Evolutionary conservation across 2,888 invertebrate genomes (phyloP), one percentile per base, ranked within the genome.

Genomic region (Diogma glabrata): DNA sequence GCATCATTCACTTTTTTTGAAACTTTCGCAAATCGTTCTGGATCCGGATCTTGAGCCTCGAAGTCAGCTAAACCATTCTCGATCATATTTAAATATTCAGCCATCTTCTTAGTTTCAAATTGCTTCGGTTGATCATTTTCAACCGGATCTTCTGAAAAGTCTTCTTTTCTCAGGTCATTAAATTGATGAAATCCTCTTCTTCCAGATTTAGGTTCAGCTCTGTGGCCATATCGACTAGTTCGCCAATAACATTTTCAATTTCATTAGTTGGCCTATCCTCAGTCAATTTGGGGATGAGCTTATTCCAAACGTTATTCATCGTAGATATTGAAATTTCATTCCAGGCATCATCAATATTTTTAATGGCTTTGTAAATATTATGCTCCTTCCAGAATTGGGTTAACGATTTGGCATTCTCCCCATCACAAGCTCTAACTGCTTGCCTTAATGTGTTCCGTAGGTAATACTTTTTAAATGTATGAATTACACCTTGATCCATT

Each of bases 401-500:
- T 10, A 33, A 33, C 33, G 33, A 33, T 33, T 33, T 33, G 12
- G 5, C 33, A 10, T 33, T 33, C 12, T 33, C 33, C 12, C 33
- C 5, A 33, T 33, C 33, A 33, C 33, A 33, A 33, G 33, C 10
- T 33, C 33, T n/a, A n/a, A n/a, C n/a, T 28, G 28, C 10, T 33
- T 33, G 33, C 12, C 33, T 33, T 9, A 28, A 33, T 33, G 33
- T 33, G 33, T 33, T 10, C 33, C 12, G 33, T 33, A 33, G 33
- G 33, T 33, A 7, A 33, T 38, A 38, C 10, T 38, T 38, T 38
- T 38, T 38, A 38, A 38, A 38, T 38, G 38, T 38, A 38, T 38
- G 33, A 33, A 33, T 7, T 33, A 33, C 12, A 33, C 33, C 12
- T 33, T 33, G 33, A 33, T 33, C 33, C 38, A 38, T 38, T 38